These are phyloP conservation scores for Alexandromys fortis DNA, from an alignment of 2,113 vertebrate species.

Conservation along the genomic window DNA sequence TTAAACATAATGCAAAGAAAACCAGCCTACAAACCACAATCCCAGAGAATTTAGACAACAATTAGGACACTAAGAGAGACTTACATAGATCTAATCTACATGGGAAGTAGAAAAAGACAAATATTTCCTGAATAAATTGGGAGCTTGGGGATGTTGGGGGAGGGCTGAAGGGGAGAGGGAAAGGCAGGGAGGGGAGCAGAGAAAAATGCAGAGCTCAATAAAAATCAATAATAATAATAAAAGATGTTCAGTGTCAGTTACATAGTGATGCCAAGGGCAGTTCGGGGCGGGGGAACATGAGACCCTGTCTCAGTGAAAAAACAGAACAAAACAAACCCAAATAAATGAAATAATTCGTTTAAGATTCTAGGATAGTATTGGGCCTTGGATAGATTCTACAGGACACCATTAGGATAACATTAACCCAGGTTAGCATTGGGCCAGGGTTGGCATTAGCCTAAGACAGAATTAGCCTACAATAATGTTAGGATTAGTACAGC, in stretches of 20 bases:
- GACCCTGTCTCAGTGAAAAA: not conserved
- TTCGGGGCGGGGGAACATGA: not conserved
- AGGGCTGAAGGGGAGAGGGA: no score
- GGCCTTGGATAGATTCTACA: not conserved
- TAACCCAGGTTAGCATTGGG: not conserved
- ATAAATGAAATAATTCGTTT: not conserved
- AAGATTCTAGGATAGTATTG: not conserved
- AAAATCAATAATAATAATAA: no score
- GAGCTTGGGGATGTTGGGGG: no score
- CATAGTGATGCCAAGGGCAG: not conserved
- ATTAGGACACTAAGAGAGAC: no score
- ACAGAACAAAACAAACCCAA: not conserved
- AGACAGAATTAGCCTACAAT: not conserved
- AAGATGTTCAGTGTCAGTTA: not conserved
- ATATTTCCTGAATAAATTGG: no score
- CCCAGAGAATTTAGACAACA: no score
- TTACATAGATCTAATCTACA: no score
- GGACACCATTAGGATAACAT: not conserved
- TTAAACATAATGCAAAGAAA: no score
- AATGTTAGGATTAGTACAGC: not conserved
- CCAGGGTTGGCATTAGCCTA: not conserved
- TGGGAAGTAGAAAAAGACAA: no score
- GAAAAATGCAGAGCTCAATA: no score
- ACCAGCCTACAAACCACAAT: no score
- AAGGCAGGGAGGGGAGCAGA: no score